These are phyloP conservation scores for Drosophila bocki DNA, from an alignment of 1,140 invertebrate species.

Conservation along the genomic window DNA sequence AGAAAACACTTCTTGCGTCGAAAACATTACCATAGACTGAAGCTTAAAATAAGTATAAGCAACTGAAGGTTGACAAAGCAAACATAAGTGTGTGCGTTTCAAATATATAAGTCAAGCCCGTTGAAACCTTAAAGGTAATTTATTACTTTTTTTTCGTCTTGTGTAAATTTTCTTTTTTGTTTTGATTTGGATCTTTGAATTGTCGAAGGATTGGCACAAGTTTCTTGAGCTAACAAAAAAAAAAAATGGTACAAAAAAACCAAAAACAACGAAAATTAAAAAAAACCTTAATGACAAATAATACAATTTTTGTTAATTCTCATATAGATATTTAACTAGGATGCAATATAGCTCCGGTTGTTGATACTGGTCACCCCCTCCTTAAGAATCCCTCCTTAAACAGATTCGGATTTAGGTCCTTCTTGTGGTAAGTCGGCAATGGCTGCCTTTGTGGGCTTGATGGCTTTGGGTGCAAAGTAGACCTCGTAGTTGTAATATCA, in stretches of 20 bases:
- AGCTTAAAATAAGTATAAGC: conserved; percentile 25
- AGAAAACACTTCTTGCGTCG: background rate
- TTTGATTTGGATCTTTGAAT: conserved; percentile 6
- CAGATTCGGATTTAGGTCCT: background rate
- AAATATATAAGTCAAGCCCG: conserved; percentile 53
- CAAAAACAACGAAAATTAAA: conserved; percentile 31
- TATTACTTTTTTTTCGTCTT: background rate
- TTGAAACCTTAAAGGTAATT: conserved; percentile 17
- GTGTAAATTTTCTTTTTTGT: conserved; percentile 12
- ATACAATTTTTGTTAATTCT: conserved; percentile 40
- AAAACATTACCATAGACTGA: conserved; percentile 1
- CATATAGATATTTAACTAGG: conserved; percentile 59
- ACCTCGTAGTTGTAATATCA: conserved; percentile 85
- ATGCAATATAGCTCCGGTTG: conserved; percentile 39
- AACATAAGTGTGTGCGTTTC: conserved; percentile 27
- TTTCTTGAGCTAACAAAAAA: conserved; percentile 34
- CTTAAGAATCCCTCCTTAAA: background rate
- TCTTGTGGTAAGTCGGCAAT: conserved; percentile 47
- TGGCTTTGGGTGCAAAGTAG: conserved; percentile 73
- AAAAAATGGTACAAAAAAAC: conserved; percentile 18
- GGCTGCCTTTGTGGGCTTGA: conserved; percentile 57
- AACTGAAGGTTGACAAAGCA: conserved; percentile 14
- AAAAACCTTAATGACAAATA: conserved; percentile 23
- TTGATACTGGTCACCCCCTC: background rate
- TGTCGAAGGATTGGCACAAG: conserved; percentile 66